Evolutionary conservation across 1,140 invertebrate species (phyloP), one percentile per base, ranked within the genome.

Genomic region (Hormaphis cornu): DNA sequence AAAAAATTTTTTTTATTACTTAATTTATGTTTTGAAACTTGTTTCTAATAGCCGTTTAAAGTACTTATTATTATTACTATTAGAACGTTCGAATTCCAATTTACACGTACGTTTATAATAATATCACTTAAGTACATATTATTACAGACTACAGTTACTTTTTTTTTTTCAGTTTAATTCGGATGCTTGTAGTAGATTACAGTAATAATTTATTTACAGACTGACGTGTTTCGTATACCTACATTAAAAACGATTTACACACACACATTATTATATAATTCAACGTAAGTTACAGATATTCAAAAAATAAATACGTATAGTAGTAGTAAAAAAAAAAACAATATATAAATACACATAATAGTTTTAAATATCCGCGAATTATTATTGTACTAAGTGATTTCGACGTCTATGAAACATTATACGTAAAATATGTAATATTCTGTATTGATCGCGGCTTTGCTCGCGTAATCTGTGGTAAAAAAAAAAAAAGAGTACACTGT

Each of bases 171-270:
- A 7, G 20, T 63, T 44, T 7, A 48, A 48, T 50, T 16, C 33
- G 59, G 28, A 63, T 12, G 22, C 28, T 20, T 30, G 37, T 33
- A 20, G 12, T 33, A 12, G 26, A 6, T 35, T 22, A 48, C 33
- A 48, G n/a, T 63, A 48, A 46, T 63, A 20, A 48, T 63, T 30
- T 46, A 46, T 63, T 46, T 63, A 63, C 42, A 63, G 33, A 48
- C 48, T 48, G 22, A 33, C 59, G 16, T 63, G 48, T 5, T 28
- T 28, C 18, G 26, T 46, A 63, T 16, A 63, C 59, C 22, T 48
- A 63, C 42, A 33, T 63, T 46, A 37, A 33, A 63, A 46, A 63
- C 26, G 48, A 63, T 63, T 63, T 48, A 63, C 42, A 63, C n/a
- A n/a, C n/a, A n/a, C n/a, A n/a, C n/a, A n/a, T n/a, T n/a, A n/a